Evolutionary conservation across 2,888 invertebrate genomes (phyloP).

Genomic region (Andrena dorsata): DNA sequence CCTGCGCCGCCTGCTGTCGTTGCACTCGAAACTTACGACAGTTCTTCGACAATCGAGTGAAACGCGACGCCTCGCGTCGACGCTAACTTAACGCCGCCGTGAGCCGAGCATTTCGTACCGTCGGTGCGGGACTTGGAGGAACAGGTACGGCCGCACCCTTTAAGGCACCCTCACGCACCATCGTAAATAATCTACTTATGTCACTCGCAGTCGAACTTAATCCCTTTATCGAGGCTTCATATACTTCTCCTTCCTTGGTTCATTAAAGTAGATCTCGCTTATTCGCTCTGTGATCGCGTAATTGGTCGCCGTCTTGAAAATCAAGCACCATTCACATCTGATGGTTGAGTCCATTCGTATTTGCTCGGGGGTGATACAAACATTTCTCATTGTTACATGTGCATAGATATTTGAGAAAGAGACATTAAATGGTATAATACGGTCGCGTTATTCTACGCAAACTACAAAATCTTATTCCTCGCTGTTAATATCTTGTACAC

Average conservation of each 20-base stretch:
- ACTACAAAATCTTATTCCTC: neutral
- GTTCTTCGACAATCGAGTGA: conserved; percentile 43
- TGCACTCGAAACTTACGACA: conserved; percentile 40
- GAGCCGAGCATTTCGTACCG: neutral
- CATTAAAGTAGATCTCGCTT: neutral
- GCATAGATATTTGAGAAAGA: too few species aligned
- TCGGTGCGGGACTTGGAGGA: neutral
- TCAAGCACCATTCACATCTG: neutral
- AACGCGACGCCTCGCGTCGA: conserved; percentile 44
- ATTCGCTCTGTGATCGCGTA: neutral
- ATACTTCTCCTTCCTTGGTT: neutral
- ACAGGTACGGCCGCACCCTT: conserved; percentile 32
- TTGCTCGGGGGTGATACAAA: neutral
- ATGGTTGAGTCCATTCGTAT: neutral
- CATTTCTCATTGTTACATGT: neutral
- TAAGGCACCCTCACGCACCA: conserved; percentile 16
- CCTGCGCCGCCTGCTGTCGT: conserved; percentile 42
- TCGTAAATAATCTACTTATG: neutral
- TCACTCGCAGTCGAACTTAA: neutral
- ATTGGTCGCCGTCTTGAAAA: neutral
- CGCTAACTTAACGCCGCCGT: conserved; percentile 56
- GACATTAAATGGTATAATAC: neutral
- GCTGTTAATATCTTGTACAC: neutral
- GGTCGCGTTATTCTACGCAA: neutral
- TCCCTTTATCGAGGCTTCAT: neutral